Evolutionary conservation across 2,888 invertebrate species (phyloP).

Genomic region (Bibio marci): DNA sequence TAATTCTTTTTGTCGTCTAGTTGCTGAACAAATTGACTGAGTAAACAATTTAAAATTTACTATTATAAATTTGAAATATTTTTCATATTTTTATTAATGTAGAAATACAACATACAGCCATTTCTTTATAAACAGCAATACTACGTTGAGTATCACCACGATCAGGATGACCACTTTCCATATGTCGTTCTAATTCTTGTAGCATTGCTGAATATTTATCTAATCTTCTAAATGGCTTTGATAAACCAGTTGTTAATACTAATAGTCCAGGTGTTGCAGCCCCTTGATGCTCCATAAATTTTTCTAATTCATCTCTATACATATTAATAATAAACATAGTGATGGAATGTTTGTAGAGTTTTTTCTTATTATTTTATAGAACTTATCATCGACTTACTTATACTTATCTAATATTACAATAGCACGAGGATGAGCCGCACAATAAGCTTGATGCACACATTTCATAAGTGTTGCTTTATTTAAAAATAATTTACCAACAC

Average conservation of each 20-base stretch:
- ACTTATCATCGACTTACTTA: no score
- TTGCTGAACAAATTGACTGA: conserved; percentile 71
- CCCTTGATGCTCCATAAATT: conserved; percentile 76
- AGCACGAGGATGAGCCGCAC: conserved; percentile 85
- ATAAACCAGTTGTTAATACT: conserved; percentile 80
- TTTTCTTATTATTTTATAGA: no score
- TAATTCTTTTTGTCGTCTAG: conserved; percentile 84
- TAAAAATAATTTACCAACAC: conserved; percentile 78
- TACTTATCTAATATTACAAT: conserved; percentile 85
- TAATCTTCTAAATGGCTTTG: conserved; percentile 85
- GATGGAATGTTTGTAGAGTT: no score
- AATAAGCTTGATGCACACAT: conserved; percentile 72
- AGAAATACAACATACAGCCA: conserved; percentile 49
- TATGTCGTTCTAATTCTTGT: conserved; percentile 88
- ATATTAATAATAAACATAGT: no score
- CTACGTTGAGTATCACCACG: conserved; percentile 94
- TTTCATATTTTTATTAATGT: conserved; percentile 5
- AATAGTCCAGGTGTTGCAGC: conserved; percentile 74
- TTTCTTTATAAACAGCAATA: conserved; percentile 84
- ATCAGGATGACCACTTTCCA: conserved; percentile 89
- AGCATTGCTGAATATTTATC: conserved; percentile 90
- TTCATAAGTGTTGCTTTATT: conserved; percentile 70
- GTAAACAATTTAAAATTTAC: conserved; percentile 1
- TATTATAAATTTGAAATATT: neutral
- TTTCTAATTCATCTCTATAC: conserved; percentile 60